Evolutionary conservation across 2,888 invertebrate genomes (phyloP), one percentile per base, ranked within the genome.

Genomic region (Drosophila greeni): DNA sequence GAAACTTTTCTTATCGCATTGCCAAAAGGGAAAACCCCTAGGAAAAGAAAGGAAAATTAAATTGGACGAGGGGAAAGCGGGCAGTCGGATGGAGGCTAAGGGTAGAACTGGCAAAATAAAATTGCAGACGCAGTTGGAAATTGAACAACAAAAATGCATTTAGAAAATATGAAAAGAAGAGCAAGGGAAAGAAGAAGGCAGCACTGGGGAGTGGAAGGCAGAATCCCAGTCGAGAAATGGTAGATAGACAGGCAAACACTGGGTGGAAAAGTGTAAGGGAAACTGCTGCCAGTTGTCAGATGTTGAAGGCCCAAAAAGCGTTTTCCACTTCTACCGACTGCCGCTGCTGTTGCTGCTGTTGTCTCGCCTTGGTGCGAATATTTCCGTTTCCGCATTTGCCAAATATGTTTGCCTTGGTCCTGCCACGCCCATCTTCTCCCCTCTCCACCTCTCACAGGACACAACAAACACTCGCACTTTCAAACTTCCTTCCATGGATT

Each of bases 111-210:
- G 67, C 74, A 59, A 80, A 77, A 80, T 79, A 79, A 82, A 79
- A 80, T 80, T 82, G 77, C 82, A 82, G 80, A 80, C 75, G 80
- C 80, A 70, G 79, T 80, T 80, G 43, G 64, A 76, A 83, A 83
- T 81, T 81, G 83, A 82, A 82, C 82, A 82, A 82, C 84, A 82
- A 84, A 82, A 82, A 81, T 81, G 81, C 81, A 81, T 81, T 81
- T 81, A 82, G 82, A 79, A 78, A 79, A 73, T 78, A 78, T 77
- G 70, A 62, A 66, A 54, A 69, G 68, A 57, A 65, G 64, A 40
- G 52, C 55, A 51, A 51, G 18, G 45, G 45, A 16, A 29, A 40
- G 11, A 31, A 31, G 14, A 16, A 33, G 36, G 5, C 24, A n/a
- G 37, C 12, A 12, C n/a, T 5, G n/a, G 33, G 39, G 26, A n/a